Evolutionary conservation across 92 coral and sea anemone species (phyloP), one percentile per base, ranked within the genome.

Genomic region (Blastomussa wellsi): DNA sequence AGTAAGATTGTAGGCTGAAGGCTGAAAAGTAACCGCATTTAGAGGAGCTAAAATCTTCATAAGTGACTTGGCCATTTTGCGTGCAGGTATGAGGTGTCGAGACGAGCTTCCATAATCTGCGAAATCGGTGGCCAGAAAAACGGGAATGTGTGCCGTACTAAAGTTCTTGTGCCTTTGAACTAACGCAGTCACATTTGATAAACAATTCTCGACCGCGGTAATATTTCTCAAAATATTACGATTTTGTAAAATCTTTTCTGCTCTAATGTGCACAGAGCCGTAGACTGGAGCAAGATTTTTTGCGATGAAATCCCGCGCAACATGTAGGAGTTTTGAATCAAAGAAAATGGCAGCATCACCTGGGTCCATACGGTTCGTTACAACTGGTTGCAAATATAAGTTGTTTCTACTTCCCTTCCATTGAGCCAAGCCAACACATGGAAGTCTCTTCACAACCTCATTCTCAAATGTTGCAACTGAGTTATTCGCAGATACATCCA

Each of bases 51-150:
- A 81, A 80, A 80, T 88, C 5, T 28, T 75, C 73, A 87, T 60
- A 37, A 95, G 90, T 32, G 85, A 77, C 37, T 90, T 76, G 41
- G 96, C 80, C 48, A 88, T 86, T 65, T 84, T 72, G 36, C 83
- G 84, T 33, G 86, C 84, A 22, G 68, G 70, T n/a, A 79, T 86
- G 11, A 64, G 89, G 10, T 67, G 88, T 66, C 86, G 67, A 10
- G 98, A 89, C 78, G 90, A 93, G 16, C 97, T 93, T 2, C 98
- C 98, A 72, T 87, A 91, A 65, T 87, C 90, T 57, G 94, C 91
- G 9, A 95, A 87, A 84, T 95, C 98, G 12, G 94, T 81, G 14
- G 98, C 94, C 81, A 95, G 85, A 89, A 93, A 95, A 37, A 95
- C 82, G 9, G 32, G 71, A n/a, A n/a, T n/a, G 24, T 22, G 73